Base-by-base conservation (phyloP, 2,797 vertebrate genomes). In the Anas capensis region DNA sequence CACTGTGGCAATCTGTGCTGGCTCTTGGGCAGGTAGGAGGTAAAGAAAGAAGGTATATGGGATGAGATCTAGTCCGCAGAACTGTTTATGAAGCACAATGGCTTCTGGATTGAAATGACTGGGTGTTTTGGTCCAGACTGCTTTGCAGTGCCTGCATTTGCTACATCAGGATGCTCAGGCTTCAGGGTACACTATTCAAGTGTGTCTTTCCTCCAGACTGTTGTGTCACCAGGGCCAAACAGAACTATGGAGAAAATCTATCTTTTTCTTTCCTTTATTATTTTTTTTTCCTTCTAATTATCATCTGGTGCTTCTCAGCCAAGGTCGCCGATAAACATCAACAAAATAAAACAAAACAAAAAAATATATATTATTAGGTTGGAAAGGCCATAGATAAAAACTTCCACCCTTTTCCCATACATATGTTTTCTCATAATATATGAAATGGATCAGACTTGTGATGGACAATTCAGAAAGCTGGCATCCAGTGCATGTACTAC, bases 231-330 rank as follows among this genome's bases (percentile, higher is more conserved):
- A 60, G 86, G 68, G 78, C 57, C 86, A 95, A 90, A 77, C 2
- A 87, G 64, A 89, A 23, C 33, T 65, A 60, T 10, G 23, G 31
- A 85, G 87, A 94, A 75, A 20, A 87, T 80, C 44, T 86, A 90
- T 38, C 44, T 48, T 84, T 77, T 71, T 80, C 71, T 87, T 93
- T 72, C 49, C 86, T 83, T 24, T 48, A 13, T 48, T 24, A 24
- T 48, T 48, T 48, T 83, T 83, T 88, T 93, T 89, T 92, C 93
- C 93, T 96, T 95, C 88, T 89, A 87, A 93, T 73, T 57, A 75
- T 53, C 93, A 88, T 70, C 80, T 94, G 70, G 51, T 86, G 65
- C 84, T 95, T 89, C 88, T 79, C 73, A 85, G 81, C 34, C 68
- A 94, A 90, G 60, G 71, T 87, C 81, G 80, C 90, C 92, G 61